phyloP scores from a whole-genome alignment of 1,140 invertebrate species.

The Trialeurodes vaporariorum region DNA sequence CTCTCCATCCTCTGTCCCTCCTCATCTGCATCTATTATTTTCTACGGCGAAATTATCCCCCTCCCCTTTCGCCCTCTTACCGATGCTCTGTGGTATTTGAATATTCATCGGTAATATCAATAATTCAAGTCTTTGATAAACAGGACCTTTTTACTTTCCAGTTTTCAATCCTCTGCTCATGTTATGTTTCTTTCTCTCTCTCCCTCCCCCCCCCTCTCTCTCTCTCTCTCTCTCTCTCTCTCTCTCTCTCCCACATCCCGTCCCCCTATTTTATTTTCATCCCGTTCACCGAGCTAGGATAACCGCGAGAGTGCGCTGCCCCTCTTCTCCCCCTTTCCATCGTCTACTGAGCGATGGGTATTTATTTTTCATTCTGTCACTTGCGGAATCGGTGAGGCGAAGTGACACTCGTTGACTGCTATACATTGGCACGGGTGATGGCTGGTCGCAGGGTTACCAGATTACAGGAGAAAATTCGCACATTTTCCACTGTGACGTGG shows the following conservation, averaged over 20 bases:
- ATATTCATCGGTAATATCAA: not conserved
- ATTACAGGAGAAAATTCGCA: too few relatives aligned
- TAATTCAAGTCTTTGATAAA: conserved; percentile 1
- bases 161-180: not conserved
- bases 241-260: too few relatives aligned
- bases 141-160: not conserved
- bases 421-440: too few relatives aligned
- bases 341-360: not conserved
- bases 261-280: too few relatives aligned
- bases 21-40: not conserved
- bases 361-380: not conserved
- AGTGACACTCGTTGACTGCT: not conserved
- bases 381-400: not conserved
- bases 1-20: not conserved
- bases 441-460: too few relatives aligned
- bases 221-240: too few relatives aligned
- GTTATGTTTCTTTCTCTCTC: not conserved
- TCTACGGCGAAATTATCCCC: not conserved
- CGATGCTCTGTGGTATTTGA: not conserved
- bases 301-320: too few relatives aligned
- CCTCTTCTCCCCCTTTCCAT: not conserved
- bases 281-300: too few relatives aligned
- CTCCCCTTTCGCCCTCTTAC: not conserved
- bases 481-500: too few relatives aligned
- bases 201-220: not conserved